Evolutionary conservation across 2,888 invertebrate genomes (phyloP).

Genomic region (Rhamphomyia laevipes): DNA sequence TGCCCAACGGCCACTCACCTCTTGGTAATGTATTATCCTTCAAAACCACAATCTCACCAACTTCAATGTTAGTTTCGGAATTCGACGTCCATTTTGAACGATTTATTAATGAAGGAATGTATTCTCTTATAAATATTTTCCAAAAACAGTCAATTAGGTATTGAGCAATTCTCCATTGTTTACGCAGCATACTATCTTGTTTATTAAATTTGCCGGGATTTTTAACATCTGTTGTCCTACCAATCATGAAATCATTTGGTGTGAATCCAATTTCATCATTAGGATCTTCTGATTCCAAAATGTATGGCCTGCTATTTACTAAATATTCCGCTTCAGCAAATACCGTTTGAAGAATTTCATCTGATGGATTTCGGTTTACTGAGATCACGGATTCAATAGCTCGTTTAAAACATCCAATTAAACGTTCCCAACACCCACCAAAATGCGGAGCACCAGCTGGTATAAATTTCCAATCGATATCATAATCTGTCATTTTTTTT

Average conservation of each 20-base stretch:
- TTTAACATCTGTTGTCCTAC: background rate
- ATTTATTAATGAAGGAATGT: constrained; percentile 6
- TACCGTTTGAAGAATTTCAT: constrained; percentile 13
- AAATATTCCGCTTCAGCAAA: too few species aligned
- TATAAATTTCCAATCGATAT: constrained; percentile 18
- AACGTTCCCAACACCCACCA: constrained; percentile 15
- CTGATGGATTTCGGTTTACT: constrained; percentile 13
- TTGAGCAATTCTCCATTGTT: constrained; percentile 9
- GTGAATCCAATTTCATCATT: constrained; percentile 5
- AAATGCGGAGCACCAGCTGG: constrained; percentile 15
- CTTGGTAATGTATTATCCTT: background rate
- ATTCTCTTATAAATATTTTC: constrained; percentile 9
- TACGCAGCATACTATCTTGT: background rate
- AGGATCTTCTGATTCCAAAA: constrained; percentile 6
- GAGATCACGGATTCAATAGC: constrained; percentile 12
- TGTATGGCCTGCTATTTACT: constrained; percentile 10
- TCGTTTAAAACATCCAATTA: constrained; percentile 16
- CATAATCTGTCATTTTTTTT: background rate
- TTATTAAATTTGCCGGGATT: constrained; percentile 4
- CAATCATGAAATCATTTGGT: constrained; percentile 7
- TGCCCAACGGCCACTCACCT: constrained; percentile 9
- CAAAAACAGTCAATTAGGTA: constrained; percentile 11
- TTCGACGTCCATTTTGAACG: constrained; percentile 7
- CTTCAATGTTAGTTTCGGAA: constrained; percentile 2
- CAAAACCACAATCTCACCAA: constrained; percentile 5